Evolutionary conservation across 2,113 vertebrate genomes (phyloP).

Genomic region (Ameiurus melas): DNA sequence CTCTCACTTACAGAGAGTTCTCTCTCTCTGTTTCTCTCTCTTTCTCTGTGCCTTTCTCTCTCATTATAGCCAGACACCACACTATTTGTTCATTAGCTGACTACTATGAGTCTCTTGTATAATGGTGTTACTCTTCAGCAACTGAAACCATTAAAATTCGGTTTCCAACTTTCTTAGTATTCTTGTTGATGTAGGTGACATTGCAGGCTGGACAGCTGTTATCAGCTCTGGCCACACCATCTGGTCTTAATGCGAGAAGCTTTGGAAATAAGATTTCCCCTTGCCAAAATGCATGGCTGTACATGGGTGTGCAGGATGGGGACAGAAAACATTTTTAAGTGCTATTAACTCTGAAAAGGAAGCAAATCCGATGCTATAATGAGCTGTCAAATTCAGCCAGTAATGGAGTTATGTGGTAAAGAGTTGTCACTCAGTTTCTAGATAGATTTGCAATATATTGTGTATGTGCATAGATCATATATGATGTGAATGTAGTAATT

Average conservation of each 20-base stretch:
- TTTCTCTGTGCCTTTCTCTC: not conserved
- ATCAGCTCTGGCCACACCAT: constrained; percentile 75
- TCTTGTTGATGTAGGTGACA: constrained; percentile 68
- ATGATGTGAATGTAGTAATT: constrained; percentile 8
- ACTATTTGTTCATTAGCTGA: constrained; percentile 70
- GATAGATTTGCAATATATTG: constrained; percentile 48
- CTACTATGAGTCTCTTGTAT: constrained; percentile 71
- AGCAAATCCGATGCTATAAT: constrained; percentile 68
- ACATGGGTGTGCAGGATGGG: constrained; percentile 56
- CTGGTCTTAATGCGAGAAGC: constrained; percentile 74
- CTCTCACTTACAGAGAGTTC: constrained; percentile 8
- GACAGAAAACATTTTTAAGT: constrained; percentile 65
- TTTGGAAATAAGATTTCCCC: constrained; percentile 69
- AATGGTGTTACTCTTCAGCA: constrained; percentile 63
- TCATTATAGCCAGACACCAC: constrained; percentile 53
- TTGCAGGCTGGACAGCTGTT: constrained; percentile 74
- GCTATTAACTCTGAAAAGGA: constrained; percentile 61
- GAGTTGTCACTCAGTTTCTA: constrained; percentile 50
- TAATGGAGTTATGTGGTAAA: constrained; percentile 47
- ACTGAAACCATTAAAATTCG: constrained; percentile 57
- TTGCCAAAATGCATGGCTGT: constrained; percentile 66
- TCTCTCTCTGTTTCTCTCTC: constrained; percentile 45
- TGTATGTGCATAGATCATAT: constrained; percentile 10
- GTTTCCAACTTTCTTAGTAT: constrained; percentile 51
- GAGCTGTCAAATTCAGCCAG: constrained; percentile 65